Conservation (phyloP, 2,113 vertebrate genomes). For the Sphyrna mokarran region DNA sequence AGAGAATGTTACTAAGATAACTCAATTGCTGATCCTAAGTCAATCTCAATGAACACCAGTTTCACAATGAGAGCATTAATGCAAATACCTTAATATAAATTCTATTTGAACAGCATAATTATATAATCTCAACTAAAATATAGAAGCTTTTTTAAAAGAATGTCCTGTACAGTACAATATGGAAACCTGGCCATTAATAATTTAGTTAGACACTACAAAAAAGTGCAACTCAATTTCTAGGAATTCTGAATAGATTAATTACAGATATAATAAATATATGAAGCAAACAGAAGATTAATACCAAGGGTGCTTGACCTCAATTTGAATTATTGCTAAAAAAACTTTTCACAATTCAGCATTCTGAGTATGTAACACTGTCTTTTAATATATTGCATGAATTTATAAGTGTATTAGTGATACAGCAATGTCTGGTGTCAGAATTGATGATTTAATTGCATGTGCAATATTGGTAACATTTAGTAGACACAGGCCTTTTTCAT, state of each 20-base stretch:
- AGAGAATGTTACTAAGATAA: background rate
- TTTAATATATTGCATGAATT: background rate
- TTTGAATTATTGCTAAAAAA: conserved; percentile 6
- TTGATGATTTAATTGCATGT: background rate
- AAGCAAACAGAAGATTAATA: background rate
- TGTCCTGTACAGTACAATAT: background rate
- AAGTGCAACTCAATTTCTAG: background rate
- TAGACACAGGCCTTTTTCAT: background rate
- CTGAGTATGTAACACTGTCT: background rate
- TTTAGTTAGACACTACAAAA: background rate
- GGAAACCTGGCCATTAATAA: background rate
- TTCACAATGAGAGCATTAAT: background rate
- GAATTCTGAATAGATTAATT: background rate
- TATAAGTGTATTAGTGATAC: background rate
- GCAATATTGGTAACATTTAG: background rate
- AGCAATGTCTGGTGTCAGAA: background rate
- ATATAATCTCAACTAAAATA: background rate
- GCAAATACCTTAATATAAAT: background rate
- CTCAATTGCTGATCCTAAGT: background rate
- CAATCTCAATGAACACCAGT: background rate
- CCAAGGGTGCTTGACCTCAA: background rate
- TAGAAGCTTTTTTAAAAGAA: background rate
- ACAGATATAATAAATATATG: background rate
- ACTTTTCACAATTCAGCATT: background rate
- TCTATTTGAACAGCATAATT: background rate